Conservation (phyloP, 2,888 invertebrate genomes). For the Clusia tigrina region DNA sequence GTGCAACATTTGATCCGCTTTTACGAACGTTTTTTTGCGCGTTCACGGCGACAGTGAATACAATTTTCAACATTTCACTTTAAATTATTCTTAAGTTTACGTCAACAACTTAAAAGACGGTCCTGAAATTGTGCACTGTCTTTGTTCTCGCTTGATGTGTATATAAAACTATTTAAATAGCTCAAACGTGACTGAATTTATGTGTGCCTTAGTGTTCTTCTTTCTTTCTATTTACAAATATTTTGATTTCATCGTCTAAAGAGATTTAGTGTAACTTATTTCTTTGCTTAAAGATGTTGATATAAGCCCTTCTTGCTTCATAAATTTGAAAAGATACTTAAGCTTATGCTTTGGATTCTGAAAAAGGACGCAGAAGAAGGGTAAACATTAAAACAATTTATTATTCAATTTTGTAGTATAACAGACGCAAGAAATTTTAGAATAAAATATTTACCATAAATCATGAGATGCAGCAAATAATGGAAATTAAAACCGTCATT, state of each 20-base stretch:
- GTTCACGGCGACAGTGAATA: not conserved
- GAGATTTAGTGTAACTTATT: not conserved
- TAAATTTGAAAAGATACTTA: too few relatives aligned
- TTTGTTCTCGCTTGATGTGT: constrained; percentile 21
- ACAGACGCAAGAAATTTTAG: too few relatives aligned
- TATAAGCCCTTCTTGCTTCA: too few relatives aligned
- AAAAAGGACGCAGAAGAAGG: too few relatives aligned
- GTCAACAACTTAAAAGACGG: not conserved
- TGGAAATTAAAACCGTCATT: too few relatives aligned
- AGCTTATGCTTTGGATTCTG: too few relatives aligned
- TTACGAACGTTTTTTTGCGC: constrained; percentile 5
- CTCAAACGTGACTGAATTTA: constrained; percentile 59
- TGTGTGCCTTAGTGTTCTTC: constrained; percentile 28
- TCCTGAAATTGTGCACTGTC: not conserved
- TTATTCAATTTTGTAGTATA: too few relatives aligned
- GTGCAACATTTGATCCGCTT: constrained; percentile 1
- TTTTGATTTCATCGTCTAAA: not conserved
- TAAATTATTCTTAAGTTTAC: not conserved
- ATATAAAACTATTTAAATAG: constrained; percentile 49
- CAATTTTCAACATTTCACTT: not conserved
- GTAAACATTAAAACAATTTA: too few relatives aligned
- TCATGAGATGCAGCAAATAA: too few relatives aligned
- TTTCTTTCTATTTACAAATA: not conserved
- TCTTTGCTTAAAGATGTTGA: not conserved
- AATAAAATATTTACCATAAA: too few relatives aligned